Percentiles rank a stretch among this genome's conserved stretches.
Conservation (phyloP, 2,113 vertebrate genomes). For the Myxocyprinus asiaticus region DNA sequence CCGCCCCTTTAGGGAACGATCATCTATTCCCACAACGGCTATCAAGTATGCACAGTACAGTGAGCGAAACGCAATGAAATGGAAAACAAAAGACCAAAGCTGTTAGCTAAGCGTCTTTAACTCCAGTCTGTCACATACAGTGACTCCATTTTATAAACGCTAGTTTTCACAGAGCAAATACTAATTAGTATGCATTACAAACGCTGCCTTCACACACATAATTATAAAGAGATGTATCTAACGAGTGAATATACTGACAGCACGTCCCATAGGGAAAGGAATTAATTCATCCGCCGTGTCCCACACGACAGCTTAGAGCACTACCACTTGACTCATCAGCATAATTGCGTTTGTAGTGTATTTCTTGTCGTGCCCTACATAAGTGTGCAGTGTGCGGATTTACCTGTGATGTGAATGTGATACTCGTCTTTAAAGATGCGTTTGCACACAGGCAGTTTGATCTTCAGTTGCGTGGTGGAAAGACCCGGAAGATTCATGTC, state of each 20-base stretch:
- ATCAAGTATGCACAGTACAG: constrained; percentile 10
- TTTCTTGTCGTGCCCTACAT: neutral
- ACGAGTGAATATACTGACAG: constrained; percentile 33
- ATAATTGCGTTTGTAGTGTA: neutral
- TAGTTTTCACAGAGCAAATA: constrained; percentile 28
- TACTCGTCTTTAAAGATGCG: constrained; percentile 94
- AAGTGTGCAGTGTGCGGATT: constrained; percentile 17
- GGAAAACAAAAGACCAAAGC: neutral
- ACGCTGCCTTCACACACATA: neutral
- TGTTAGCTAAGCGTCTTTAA: neutral
- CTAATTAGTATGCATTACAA: constrained; percentile 14
- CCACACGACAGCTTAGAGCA: neutral
- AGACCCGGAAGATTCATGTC: constrained; percentile 96
- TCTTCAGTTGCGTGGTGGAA: constrained; percentile 89
- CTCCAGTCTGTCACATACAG: neutral
- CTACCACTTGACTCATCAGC: neutral
- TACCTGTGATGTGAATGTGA: constrained; percentile 97
- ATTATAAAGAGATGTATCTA: constrained; percentile 30
- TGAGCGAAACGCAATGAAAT: neutral
- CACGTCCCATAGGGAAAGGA: neutral
- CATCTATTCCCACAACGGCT: constrained; percentile 53
- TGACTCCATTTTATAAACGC: neutral
- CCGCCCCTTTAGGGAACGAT: constrained; percentile 65
- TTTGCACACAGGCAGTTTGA: constrained; percentile 91
- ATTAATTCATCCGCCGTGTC: constrained; percentile 5